Evolutionary conservation across 2,113 vertebrate genomes (phyloP), one percentile per base, ranked within the genome.

Genomic region (Actenoides hombroni): DNA sequence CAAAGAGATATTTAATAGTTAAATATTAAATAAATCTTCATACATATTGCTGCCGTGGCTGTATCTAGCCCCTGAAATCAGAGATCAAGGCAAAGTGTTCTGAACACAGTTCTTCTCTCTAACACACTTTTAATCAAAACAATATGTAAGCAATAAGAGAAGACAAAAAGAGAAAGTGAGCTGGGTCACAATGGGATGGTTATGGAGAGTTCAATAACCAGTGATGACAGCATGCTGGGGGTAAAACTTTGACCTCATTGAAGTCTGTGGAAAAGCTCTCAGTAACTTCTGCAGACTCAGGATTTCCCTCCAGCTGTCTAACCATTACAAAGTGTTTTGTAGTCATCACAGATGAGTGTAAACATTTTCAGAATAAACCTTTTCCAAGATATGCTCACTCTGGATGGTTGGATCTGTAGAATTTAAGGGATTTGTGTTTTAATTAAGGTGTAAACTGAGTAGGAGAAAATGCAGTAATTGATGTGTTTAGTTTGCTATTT

Each of bases 271-370:
- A 77, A 93, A 94, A 81, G 10, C 19, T 81, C 25, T 86, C 37
- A 49, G 57, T 64, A 57, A 54, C 10, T 80, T 85, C 42, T 71
- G 16, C 35, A 89, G 26, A 56, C 33, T 75, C 60, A 82, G 42
- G 28, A 64, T 75, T 87, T 95, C 35, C 37, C 20, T 94, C 61
- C 67, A 95, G 57, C 31, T 89, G 16, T 76, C 89, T 73, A 90
- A 73, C 33, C 8, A 37, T 48, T 90, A 35, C 19, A 54, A 65
- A 75, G 5, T 31, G 11, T 33, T 94, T 71, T 74, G 12, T 19
- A 71, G 31, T 54, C 20, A 26, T 46, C 42, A 63, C 60, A 46
- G 29, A 85, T 29, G 29, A 61, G 10, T 64, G 20, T 39, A 83
- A 60, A 79, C 0, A 54, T 60, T 94, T 87, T 31, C 10, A 93